Base-by-base conservation (phyloP, 37 sponge, comb jelly and placozoan species). In the Haliclona indistincta region DNA sequence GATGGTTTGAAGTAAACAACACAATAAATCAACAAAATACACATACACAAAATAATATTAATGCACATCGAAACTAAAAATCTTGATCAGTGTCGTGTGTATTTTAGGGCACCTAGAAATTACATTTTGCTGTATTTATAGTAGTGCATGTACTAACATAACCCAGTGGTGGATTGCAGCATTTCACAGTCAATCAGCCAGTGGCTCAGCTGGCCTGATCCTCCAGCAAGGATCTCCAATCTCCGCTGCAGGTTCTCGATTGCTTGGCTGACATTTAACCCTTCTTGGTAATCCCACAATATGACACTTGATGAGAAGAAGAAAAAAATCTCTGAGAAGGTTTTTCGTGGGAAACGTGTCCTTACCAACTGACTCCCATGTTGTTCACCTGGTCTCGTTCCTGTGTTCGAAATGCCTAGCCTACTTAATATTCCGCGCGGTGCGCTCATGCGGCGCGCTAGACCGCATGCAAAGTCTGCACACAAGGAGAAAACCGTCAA, bases 101-200 rank as follows among this genome's bases (percentile, higher is more conserved):
- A n/a, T n/a, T n/a, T n/a, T 11, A 10, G 63, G 23, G 25, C 8
- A 22, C 13, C 10, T 20, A 25, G 63, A 11, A 25, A 28, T 61
- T 28, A 61, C n/a, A 10, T 10, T 22, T 22, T 28, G 28, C 8
- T 11, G 28, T 22, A 23, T 11, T 20, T n/a, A n/a, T n/a, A n/a
- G n/a, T n/a, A n/a, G n/a, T n/a, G 4, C 25, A 22, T 28, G 23
- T 34, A 64, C 73, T 55, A 38, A 89, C 89, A 68, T 29, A 83
- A 52, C 20, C 33, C 19, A 0, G 56, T 73, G 4, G 80, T 44
- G 2, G 84, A 83, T 43, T 89, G 89, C 5, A 79, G 63, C 1
- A 84, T 73, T 66, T 89, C 89, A 68, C 84, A 89, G 38, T 89
- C 89, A 1, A 89, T 52, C 3, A 54, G 22, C 89, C 89, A 89